phyloP scores from a whole-genome alignment of 1,140 invertebrate genomes.

The Brachionus plicatilis region DNA sequence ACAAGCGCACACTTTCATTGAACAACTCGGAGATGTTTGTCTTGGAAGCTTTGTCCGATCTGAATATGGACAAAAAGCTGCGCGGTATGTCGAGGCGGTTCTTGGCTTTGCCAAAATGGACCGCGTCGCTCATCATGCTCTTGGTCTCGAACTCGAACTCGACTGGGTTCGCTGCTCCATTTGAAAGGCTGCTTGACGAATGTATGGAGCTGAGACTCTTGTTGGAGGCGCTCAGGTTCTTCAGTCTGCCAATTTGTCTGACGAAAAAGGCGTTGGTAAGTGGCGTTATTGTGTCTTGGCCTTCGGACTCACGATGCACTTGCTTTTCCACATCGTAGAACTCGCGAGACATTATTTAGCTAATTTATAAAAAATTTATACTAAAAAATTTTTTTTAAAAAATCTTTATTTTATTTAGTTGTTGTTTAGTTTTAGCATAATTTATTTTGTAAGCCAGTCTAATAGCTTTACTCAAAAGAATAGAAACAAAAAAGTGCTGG shows the following conservation, averaged over 20 bases:
- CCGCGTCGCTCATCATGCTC: not conserved
- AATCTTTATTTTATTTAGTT: not conserved
- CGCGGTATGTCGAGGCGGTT: not conserved
- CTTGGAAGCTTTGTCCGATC: not conserved
- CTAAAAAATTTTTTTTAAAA: not conserved
- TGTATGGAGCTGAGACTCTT: constrained; percentile 1
- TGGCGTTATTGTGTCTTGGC: constrained; percentile 39
- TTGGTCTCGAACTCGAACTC: not conserved
- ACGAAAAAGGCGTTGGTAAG: constrained; percentile 21
- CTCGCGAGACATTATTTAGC: not conserved
- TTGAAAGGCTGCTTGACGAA: not conserved
- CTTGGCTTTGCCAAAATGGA: not conserved
- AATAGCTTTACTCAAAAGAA: not conserved
- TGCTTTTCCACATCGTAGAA: constrained; percentile 27
- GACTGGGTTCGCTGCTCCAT: not conserved
- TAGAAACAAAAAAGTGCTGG: not conserved
- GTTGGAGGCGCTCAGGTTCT: not conserved
- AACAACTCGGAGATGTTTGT: not conserved
- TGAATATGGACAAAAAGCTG: constrained; percentile 16
- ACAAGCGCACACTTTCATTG: not conserved
- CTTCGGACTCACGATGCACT: constrained; percentile 24
- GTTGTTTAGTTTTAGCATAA: constrained; percentile 1
- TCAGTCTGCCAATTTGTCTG: not conserved
- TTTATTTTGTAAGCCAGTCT: not conserved
- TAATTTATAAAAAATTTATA: not conserved